phyloP scores from a whole-genome alignment of 2,888 invertebrate genomes.

The Trachelus stipa region DNA sequence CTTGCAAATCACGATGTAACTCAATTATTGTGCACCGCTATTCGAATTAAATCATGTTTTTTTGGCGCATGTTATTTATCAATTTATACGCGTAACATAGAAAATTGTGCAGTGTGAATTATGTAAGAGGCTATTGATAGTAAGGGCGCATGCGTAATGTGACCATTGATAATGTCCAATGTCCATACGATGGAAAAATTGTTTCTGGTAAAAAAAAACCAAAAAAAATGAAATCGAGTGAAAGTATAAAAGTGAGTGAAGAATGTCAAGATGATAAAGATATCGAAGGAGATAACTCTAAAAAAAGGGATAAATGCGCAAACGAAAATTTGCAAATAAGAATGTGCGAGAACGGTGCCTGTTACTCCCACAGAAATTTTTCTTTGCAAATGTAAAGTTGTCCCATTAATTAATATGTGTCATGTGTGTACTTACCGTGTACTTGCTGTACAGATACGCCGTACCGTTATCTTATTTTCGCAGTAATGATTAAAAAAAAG shows the following conservation, averaged over 20 bases:
- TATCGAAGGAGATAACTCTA: background rate
- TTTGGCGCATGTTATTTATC: conserved; percentile 10
- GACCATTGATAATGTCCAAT: background rate
- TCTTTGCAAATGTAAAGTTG: conserved; percentile 19
- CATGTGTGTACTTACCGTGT: background rate
- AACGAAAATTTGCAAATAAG: conserved; percentile 18
- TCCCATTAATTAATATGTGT: conserved; percentile 32
- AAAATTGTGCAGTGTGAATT: background rate
- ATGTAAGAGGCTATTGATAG: background rate
- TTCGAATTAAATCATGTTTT: conserved; percentile 24
- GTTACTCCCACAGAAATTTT: conserved; percentile 35
- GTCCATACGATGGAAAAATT: background rate
- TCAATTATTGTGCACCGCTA: conserved; percentile 26
- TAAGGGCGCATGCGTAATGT: background rate
- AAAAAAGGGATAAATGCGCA: background rate
- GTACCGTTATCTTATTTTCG: conserved; percentile 41
- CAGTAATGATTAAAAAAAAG: conserved; percentile 17
- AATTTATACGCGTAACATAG: background rate
- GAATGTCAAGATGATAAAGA: background rate
- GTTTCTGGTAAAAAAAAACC: background rate
- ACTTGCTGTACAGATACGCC: conserved; percentile 34
- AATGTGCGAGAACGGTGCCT: conserved; percentile 27
- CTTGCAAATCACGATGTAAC: conserved; percentile 31
- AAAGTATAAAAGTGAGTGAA: background rate
- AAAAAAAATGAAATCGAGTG: background rate